Evolutionary conservation across 2,888 invertebrate species (phyloP).

Genomic region (Vandiemenella viatica): DNA sequence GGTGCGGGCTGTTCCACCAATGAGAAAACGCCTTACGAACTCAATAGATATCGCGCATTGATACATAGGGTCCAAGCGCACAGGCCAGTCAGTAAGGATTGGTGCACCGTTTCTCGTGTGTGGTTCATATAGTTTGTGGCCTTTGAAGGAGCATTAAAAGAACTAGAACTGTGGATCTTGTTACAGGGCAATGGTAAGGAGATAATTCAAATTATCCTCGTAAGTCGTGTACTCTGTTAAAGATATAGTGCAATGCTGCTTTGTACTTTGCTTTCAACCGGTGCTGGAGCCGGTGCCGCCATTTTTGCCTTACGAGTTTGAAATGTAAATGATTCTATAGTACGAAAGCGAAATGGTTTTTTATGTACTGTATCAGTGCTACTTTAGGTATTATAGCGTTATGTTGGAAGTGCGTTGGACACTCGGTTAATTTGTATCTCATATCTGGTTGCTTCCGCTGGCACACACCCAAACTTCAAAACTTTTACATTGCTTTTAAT

Average conservation of each 20-base stretch:
- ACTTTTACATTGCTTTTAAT: too few relatives aligned
- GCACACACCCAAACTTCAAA: too few relatives aligned
- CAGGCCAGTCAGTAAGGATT: constrained; percentile 1
- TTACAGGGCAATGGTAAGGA: constrained; percentile 20
- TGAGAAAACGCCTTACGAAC: constrained; percentile 3
- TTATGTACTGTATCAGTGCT: too few relatives aligned
- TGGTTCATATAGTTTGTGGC: constrained; percentile 4
- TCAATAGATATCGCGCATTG: constrained; percentile 10
- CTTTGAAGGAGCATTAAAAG: not conserved
- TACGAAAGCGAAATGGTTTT: too few relatives aligned
- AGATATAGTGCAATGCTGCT: not conserved
- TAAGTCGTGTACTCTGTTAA: not conserved
- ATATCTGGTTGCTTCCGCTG: too few relatives aligned
- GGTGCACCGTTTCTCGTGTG: constrained; percentile 7
- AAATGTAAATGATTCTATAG: too few relatives aligned
- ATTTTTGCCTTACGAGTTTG: constrained; percentile 14
- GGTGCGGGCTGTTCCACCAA: constrained; percentile 1
- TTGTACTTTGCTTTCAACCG: not conserved
- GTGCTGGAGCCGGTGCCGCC: constrained; percentile 19
- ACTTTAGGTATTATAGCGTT: too few relatives aligned
- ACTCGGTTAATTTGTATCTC: too few relatives aligned
- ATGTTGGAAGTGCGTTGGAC: too few relatives aligned
- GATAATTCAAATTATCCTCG: too few relatives aligned
- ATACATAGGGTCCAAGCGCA: constrained; percentile 2
- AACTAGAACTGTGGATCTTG: constrained; percentile 15